phyloP scores from a whole-genome alignment of 2,888 invertebrate species.

The Metalampra italica region DNA sequence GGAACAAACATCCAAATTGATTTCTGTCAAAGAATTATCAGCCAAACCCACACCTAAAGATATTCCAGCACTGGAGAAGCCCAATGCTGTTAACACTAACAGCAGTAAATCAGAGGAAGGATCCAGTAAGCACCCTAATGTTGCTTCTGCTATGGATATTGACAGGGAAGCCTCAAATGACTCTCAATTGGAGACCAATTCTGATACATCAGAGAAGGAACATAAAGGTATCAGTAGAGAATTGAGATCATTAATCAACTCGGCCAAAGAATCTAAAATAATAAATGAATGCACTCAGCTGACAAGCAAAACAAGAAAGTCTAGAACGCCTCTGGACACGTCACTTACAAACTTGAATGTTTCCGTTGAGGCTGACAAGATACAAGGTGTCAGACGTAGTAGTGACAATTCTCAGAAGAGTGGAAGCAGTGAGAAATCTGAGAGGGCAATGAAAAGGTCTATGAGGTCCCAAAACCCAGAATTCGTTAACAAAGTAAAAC shows the following conservation, averaged over 20 bases:
- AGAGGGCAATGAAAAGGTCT: constrained; percentile 61
- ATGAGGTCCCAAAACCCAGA: constrained; percentile 82
- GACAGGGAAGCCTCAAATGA: constrained; percentile 48
- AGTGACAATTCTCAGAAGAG: constrained; percentile 59
- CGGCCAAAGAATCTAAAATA: constrained; percentile 83
- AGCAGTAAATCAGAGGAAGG: constrained; percentile 14
- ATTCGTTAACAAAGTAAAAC: constrained; percentile 80
- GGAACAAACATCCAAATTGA: constrained; percentile 5
- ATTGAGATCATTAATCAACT: constrained; percentile 80
- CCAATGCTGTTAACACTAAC: constrained; percentile 8
- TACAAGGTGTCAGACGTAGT: constrained; percentile 42
- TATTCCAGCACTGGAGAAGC: constrained; percentile 8
- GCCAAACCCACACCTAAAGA: background rate
- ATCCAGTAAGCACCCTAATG: constrained; percentile 4
- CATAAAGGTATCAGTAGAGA: constrained; percentile 76
- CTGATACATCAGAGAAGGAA: constrained; percentile 54
- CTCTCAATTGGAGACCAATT: constrained; percentile 39
- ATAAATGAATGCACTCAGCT: constrained; percentile 78
- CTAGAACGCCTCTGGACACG: constrained; percentile 62
- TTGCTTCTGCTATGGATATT: constrained; percentile 12
- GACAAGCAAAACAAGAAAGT: constrained; percentile 69
- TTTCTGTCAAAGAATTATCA: background rate
- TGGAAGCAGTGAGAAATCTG: constrained; percentile 58
- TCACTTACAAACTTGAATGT: constrained; percentile 61
- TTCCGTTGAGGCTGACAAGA: constrained; percentile 51